These are phyloP conservation scores for Sylvilagus floridanus DNA, from an alignment of 2,797 vertebrate genomes.

Conservation along the genomic window DNA sequence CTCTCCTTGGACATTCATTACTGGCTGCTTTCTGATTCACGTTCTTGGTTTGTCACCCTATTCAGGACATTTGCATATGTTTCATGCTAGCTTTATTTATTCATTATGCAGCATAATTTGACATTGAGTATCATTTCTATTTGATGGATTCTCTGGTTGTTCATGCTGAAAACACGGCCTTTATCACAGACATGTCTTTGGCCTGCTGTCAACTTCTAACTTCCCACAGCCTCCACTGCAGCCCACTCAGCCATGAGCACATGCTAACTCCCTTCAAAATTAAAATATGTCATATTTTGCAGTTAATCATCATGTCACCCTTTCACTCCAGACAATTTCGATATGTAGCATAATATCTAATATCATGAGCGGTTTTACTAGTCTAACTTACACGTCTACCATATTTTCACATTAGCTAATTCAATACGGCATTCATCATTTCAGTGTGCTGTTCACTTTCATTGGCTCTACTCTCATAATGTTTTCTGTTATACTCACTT, in stretches of 20 bases:
- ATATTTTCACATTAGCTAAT: conserved; percentile 44
- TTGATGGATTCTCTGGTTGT: conserved; percentile 68
- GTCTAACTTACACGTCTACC: conserved; percentile 18
- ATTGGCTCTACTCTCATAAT: neutral
- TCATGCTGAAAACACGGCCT: conserved; percentile 73
- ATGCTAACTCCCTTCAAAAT: conserved; percentile 59
- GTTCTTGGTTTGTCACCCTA: conserved; percentile 19
- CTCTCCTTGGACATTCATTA: conserved; percentile 10
- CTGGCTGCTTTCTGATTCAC: neutral
- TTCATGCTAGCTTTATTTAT: conserved; percentile 62
- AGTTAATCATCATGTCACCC: conserved; percentile 47
- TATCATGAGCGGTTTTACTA: conserved; percentile 42
- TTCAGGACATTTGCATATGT: conserved; percentile 25
- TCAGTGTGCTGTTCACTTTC: neutral
- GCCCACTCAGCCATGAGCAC: conserved; percentile 68
- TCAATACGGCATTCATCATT: neutral
- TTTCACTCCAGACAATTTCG: neutral
- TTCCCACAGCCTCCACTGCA: neutral
- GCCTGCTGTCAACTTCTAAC: conserved; percentile 62
- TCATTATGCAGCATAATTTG: conserved; percentile 75
- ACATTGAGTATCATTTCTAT: conserved; percentile 61
- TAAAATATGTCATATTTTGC: conserved; percentile 60
- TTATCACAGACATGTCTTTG: conserved; percentile 67
- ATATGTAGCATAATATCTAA: conserved; percentile 43
- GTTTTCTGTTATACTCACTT: neutral